These are phyloP conservation scores for Philereme vetulata DNA, from an alignment of 2,888 invertebrate genomes.

Conservation along the genomic window DNA sequence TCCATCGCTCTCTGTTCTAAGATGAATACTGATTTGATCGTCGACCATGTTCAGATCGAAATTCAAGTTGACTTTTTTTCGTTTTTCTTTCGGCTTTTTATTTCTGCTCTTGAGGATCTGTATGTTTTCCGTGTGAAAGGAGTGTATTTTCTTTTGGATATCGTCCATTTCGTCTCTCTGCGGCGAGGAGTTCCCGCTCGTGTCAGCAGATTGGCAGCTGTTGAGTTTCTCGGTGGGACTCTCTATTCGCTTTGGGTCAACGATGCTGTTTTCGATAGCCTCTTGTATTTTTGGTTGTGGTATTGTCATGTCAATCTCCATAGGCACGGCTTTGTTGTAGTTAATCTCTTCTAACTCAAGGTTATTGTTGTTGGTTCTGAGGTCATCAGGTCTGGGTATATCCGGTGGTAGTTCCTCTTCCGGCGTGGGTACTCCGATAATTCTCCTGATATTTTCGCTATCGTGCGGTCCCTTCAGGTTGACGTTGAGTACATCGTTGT, in stretches of 20 bases:
- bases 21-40: conserved; percentile 78
- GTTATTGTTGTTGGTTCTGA: conserved; percentile 68
- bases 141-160: conserved; percentile 85
- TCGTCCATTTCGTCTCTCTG: conserved; percentile 84
- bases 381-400: conserved; percentile 59
- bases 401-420: conserved; percentile 68
- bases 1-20: conserved; percentile 67
- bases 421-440: conserved; percentile 74
- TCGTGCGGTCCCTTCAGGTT: conserved; percentile 70
- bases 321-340: conserved; percentile 72
- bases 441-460: conserved; percentile 70
- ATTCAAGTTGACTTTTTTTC: conserved; percentile 81
- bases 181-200: conserved; percentile 78
- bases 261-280: conserved; percentile 53
- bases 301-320: conserved; percentile 76
- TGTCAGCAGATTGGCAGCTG: conserved; percentile 74
- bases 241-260: conserved; percentile 60
- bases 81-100: conserved; percentile 82
- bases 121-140: conserved; percentile 86
- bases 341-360: conserved; percentile 66
- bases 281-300: conserved; percentile 70
- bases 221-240: conserved; percentile 69
- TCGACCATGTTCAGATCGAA: conserved; percentile 81
- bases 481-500: conserved; percentile 68
- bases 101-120: conserved; percentile 84